A percentile compares a stretch with the other conserved stretches of the same genome.
Evolutionary conservation across 2,113 vertebrate species (phyloP).

Genomic region (Eulacestoma nigropectus): DNA sequence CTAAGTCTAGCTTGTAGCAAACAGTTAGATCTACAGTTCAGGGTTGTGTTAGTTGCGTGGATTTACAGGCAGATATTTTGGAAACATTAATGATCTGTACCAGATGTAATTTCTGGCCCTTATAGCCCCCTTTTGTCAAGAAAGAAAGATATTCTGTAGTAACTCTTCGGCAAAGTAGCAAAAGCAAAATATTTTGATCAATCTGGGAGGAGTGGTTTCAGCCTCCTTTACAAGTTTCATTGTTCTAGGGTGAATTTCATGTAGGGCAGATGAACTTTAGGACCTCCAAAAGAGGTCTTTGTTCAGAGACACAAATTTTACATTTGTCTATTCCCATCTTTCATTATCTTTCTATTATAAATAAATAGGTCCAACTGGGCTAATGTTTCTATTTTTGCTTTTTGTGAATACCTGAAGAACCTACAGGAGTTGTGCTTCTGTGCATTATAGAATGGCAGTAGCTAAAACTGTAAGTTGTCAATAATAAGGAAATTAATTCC

Average conservation of each 20-base stretch:
- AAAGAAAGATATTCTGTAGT: neutral
- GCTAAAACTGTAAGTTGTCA: neutral
- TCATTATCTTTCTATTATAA: neutral
- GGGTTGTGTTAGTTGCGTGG: neutral
- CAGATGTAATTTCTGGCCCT: conserved; percentile 31
- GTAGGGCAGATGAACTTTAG: neutral
- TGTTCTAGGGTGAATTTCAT: neutral
- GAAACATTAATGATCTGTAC: neutral
- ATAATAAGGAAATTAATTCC: neutral
- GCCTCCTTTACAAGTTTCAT: neutral
- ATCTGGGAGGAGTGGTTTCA: neutral
- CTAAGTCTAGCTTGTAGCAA: neutral
- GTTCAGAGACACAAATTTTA: neutral
- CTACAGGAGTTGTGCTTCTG: neutral
- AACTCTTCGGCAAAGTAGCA: neutral
- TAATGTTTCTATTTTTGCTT: neutral
- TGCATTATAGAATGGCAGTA: neutral
- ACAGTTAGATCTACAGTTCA: neutral
- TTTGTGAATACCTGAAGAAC: neutral
- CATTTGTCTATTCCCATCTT: neutral
- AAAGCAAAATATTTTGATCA: conserved; percentile 32
- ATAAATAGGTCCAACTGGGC: neutral
- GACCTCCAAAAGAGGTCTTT: neutral
- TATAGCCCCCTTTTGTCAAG: neutral
- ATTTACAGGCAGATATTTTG: conserved; percentile 1